Evolutionary conservation across 2,888 invertebrate species (phyloP), one percentile per base, ranked within the genome.

Genomic region (Thera britannica): DNA sequence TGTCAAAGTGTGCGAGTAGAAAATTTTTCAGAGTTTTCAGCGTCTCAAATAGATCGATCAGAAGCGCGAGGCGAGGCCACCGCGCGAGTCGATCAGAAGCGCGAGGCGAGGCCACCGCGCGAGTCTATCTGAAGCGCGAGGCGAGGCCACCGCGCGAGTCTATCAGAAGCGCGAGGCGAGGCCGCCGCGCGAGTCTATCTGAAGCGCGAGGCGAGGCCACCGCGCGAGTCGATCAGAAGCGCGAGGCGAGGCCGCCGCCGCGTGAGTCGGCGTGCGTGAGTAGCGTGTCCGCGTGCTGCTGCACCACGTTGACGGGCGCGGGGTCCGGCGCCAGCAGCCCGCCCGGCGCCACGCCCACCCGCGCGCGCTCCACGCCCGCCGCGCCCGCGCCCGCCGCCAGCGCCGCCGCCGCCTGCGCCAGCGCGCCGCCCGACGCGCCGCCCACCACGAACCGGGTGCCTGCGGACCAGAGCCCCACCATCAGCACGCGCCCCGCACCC

Each of bases 231-330:
- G 23, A 23, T 89, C 83, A 95, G 85, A 95, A 96, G 78, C 96
- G 92, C 65, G 95, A 95, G 57, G 96, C 95, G 74, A 95, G 91
- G 1, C 96, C 97, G 12, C 95, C 96, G 69, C 96, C 96, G 82
- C 97, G 94, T 77, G 96, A 96, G 86, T 97, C 68, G 36, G 59
- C 68, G 64, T 69, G 72, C 54, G 69, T 68, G 41, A 69, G 36
- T 60, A 72, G 71, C 52, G 73, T 73, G 23, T 96, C 62, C 63
- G 58, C 66, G 49, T 41, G 72, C 64, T 59, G 66, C 61, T 61
- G 71, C 66, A 97, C 95, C 65, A 96, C 92, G 90, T 97, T 97
- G 67, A 95, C 94, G 72, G 58, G 8, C 36, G 58, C 60, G 51
- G 58, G 8, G 34, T 34, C 38, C 35, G 59, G 62, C 58, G 58